Conservation (phyloP, 2,797 vertebrate species). For the Sparidentex hasta region DNA sequence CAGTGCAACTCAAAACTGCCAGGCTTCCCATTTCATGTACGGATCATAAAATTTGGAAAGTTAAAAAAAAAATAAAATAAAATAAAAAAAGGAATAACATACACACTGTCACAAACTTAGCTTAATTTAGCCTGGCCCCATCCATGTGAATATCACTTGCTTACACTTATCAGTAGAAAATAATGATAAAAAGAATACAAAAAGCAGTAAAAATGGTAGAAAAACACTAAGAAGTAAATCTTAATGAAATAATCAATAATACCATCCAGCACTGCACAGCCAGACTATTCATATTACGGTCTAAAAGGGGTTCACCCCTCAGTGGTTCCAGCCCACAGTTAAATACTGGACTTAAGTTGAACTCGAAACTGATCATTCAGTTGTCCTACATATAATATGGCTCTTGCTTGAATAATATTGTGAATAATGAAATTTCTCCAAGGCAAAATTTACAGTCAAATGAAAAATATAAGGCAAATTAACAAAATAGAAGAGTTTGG, state of each 20-base stretch:
- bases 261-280: conserved; percentile 64
- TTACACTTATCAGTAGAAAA: conserved; percentile 72
- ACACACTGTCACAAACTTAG: conserved; percentile 54
- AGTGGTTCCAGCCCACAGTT: conserved; percentile 85
- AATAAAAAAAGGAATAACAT: conserved; percentile 34
- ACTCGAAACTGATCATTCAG: conserved; percentile 67
- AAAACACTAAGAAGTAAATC: conserved; percentile 77
- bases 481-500: conserved; percentile 34
- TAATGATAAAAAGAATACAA: conserved; percentile 80
- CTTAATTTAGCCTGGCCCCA: conserved; percentile 62
- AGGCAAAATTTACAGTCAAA: conserved; percentile 65
- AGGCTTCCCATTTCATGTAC: conserved; percentile 54
- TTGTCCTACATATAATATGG: conserved; percentile 65
- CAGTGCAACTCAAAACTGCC: conserved; percentile 68
- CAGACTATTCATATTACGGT: conserved; percentile 58
- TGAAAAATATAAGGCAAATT: conserved; percentile 72
- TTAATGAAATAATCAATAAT: conserved; percentile 71
- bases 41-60: conserved; percentile 57
- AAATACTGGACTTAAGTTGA: conserved; percentile 79
- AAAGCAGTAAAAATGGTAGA: conserved; percentile 83
- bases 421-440: conserved; percentile 56
- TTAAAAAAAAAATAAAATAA: background rate
- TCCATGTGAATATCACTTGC: conserved; percentile 53
- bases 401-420: conserved; percentile 54
- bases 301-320: conserved; percentile 53